Conservation (phyloP, 2,888 invertebrate species). For the Cylindroiulus punctatus region DNA sequence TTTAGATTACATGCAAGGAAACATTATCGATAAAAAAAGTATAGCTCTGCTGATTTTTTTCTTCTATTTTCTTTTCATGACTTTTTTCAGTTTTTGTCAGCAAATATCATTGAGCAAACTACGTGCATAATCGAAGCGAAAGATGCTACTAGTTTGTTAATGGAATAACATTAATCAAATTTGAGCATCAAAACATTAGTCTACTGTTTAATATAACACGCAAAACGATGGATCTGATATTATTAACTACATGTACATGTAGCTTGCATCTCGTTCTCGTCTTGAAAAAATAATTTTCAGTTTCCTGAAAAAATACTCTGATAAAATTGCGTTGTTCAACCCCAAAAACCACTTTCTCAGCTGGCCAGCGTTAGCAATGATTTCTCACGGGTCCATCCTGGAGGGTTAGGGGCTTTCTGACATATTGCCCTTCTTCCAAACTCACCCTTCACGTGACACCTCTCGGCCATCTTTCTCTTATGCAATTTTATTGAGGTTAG, state of each 20-base stretch:
- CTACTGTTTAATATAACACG: not conserved
- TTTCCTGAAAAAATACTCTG: not conserved
- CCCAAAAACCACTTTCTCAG: not conserved
- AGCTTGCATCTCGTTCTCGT: too few species aligned
- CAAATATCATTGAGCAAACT: not conserved
- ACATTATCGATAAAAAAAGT: slow-evolving; percentile 6
- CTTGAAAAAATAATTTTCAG: too few species aligned
- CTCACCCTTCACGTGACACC: not conserved
- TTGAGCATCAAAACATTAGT: too few species aligned
- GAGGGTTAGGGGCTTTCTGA: too few species aligned
- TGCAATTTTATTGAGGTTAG: not conserved
- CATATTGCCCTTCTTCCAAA: not conserved
- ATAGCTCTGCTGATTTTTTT: not conserved
- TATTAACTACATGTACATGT: not conserved
- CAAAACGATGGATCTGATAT: not conserved
- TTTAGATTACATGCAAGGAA: slow-evolving; percentile 24
- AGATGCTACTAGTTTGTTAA: too few species aligned
- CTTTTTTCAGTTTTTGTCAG: not conserved
- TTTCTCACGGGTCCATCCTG: not conserved
- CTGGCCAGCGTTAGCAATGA: not conserved
- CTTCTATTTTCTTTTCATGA: not conserved
- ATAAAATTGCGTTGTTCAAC: not conserved
- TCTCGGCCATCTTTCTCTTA: not conserved
- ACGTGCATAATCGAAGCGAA: not conserved
- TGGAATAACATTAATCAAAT: too few species aligned